Conservation (phyloP, 2,888 invertebrate genomes). For the Xestobium rufovillosum region DNA sequence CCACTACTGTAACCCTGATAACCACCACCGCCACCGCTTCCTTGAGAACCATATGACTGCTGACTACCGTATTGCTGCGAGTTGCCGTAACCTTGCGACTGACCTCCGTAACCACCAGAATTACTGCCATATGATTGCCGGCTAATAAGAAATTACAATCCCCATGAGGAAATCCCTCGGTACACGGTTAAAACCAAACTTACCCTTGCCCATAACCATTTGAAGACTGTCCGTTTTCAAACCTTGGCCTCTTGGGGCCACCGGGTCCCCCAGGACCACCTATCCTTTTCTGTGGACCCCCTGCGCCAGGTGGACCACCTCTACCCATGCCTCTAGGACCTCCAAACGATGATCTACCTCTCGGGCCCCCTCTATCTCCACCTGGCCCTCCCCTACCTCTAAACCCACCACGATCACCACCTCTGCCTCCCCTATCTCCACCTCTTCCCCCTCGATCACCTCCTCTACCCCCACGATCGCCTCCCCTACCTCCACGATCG, state of each 20-base stretch:
- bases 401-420: conserved; percentile 15
- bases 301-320: conserved; percentile 16
- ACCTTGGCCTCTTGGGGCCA: conserved; percentile 33
- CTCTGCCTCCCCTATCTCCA: conserved; percentile 8
- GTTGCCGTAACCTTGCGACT: conserved; percentile 11
- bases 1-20: conserved; percentile 17
- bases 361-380: conserved; percentile 21
- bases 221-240: conserved; percentile 29
- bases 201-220: conserved; percentile 34
- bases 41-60: conserved; percentile 1
- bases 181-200: too few species aligned
- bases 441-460: conserved; percentile 10
- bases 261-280: conserved; percentile 24
- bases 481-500: conserved; percentile 22
- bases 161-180: too few species aligned
- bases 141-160: background rate
- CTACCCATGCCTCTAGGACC: conserved; percentile 17
- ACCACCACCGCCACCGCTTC: conserved; percentile 14
- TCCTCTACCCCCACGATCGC: conserved; percentile 17
- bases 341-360: conserved; percentile 21
- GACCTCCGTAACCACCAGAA: conserved; percentile 16
- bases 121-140: conserved; percentile 18
- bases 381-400: conserved; percentile 17
- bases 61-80: conserved; percentile 15
- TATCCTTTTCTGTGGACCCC: conserved; percentile 13